Base-by-base conservation (phyloP, 2,113 vertebrate genomes). In the Todiramphus saurophagus region DNA sequence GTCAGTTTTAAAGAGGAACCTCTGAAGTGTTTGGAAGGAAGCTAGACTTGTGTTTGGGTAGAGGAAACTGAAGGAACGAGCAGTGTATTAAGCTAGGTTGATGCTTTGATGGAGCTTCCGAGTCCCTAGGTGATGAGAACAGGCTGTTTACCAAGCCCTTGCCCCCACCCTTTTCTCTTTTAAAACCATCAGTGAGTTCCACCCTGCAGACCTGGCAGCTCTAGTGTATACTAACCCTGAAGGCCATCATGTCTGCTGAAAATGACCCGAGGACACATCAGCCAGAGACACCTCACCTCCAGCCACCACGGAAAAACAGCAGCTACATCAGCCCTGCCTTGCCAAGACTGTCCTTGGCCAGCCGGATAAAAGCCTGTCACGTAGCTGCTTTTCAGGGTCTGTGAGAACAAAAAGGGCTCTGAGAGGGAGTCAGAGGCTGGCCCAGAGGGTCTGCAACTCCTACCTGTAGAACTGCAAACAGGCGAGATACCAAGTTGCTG, bases 351-450 rank as follows among this genome's bases (percentile, higher is more conserved):
- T 21, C 72, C 63, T n/a, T 11, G n/a, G 35, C 44, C 74, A n/a
- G 43, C 24, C 1, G 6, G 44, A 28, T 5, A 13, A 27, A 50
- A 56, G 19, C 44, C 25, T 16, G 16, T 35, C 67, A 16, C 30
- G 5, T 3, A 27, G 27, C 19, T 0, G 4, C 43, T 63, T 21
- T 14, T 48, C 44, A 53, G 75, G n/a, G 46, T 3, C 25, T 3
- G 11, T 1, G 1, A 23, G 63, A 59, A 30, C 3, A 2, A 39
- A 59, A 24, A 13, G 50, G 46, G 44, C 59, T 69, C 68, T 4
- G 27, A 35, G 56, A 27, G 44, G 41, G 12, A 13, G 24, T 18
- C 55, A 43, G 55, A 28, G 50, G 31, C 46, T 83, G 63, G 66
- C 69, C 39, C 16, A 7, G 43, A 27, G 31, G 13, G 10, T 13